A percentile compares a stretch with the other conserved stretches of the same genome.
phyloP scores from a whole-genome alignment of 2,113 vertebrate genomes.

The Diphyllodes magnificus region DNA sequence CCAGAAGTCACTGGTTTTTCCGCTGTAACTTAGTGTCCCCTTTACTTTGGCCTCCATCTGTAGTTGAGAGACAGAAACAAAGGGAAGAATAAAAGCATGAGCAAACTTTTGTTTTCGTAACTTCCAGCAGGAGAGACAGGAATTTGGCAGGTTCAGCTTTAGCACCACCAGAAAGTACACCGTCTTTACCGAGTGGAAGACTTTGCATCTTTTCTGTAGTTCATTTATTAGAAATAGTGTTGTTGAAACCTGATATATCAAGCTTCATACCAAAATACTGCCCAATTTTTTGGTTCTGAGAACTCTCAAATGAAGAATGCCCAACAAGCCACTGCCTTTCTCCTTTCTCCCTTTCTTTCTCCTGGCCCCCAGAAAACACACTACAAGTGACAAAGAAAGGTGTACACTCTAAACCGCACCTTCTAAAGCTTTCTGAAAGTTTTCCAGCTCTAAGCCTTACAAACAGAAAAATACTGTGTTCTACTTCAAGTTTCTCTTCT shows the following conservation, averaged over 20 bases:
- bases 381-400: neutral
- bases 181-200: neutral
- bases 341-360: neutral
- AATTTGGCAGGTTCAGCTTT: neutral
- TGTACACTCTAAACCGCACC: neutral
- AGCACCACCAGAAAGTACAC: neutral
- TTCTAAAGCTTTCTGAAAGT: neutral
- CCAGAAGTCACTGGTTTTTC: conserved; percentile 90
- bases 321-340: neutral
- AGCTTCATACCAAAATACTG: neutral
- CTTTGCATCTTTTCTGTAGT: neutral
- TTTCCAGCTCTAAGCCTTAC: neutral
- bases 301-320: neutral
- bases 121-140: neutral
- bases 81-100: conserved; percentile 5
- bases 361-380: neutral
- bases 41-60: conserved; percentile 98
- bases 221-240: neutral
- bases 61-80: conserved; percentile 44
- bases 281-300: neutral
- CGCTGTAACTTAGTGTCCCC: conserved; percentile 90
- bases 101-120: neutral
- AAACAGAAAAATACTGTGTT: neutral
- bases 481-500: neutral
- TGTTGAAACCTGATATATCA: neutral